These are phyloP conservation scores for Imbricaverruca yamaguchii DNA, from an alignment of 2,888 invertebrate genomes.

Conservation along the genomic window DNA sequence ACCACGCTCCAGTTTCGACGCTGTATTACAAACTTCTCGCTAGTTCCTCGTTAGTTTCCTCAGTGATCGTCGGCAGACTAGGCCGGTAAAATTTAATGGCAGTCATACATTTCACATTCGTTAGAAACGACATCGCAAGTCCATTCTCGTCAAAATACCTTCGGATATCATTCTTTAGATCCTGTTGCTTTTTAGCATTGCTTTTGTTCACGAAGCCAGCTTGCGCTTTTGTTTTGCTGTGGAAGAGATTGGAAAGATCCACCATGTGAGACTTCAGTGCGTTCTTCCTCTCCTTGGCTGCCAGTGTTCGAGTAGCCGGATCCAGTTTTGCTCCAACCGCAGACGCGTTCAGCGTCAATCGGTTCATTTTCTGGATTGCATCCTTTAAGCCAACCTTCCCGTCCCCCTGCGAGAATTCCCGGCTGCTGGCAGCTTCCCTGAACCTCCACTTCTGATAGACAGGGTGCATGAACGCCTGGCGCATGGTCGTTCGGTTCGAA, in stretches of 20 bases:
- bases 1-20: neutral
- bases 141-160: conserved; percentile 6
- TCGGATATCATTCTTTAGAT: neutral
- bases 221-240: neutral
- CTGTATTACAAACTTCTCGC: neutral
- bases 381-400: neutral
- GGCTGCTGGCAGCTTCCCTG: neutral
- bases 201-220: neutral
- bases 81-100: neutral
- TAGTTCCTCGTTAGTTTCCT: conserved; percentile 1
- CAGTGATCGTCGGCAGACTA: neutral
- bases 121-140: neutral
- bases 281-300: neutral
- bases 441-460: neutral
- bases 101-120: neutral
- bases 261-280: neutral
- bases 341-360: neutral
- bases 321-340: neutral
- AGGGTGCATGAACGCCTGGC: neutral
- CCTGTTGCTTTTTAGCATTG: neutral
- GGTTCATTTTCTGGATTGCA: conserved; percentile 4
- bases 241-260: neutral
- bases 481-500: neutral
- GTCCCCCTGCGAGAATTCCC: neutral
- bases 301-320: neutral